Conservation (phyloP, 2,797 vertebrate species). For the Pseudomugil tenellus region DNA sequence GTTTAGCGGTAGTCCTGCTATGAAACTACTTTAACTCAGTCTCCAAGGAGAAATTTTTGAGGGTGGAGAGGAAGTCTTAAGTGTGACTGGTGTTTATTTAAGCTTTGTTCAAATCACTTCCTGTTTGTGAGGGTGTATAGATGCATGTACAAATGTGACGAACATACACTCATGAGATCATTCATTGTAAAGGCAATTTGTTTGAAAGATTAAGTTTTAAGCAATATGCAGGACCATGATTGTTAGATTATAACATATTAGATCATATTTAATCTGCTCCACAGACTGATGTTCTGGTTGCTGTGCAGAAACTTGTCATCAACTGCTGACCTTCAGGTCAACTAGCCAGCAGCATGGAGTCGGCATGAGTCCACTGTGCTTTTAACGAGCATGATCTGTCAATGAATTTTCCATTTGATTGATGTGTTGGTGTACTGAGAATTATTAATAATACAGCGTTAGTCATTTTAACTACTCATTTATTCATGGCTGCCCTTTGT, state of each 20-base stretch:
- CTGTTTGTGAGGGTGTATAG: constrained; percentile 20
- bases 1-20: background rate
- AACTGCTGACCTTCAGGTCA: constrained; percentile 24
- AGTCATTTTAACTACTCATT: constrained; percentile 34
- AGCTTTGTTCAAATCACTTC: constrained; percentile 34
- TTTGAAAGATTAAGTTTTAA: background rate
- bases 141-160: background rate
- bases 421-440: constrained; percentile 14
- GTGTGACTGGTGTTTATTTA: constrained; percentile 34
- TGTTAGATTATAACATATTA: constrained; percentile 8
- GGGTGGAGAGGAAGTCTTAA: background rate
- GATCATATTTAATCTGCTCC: constrained; percentile 24
- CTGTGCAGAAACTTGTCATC: constrained; percentile 10
- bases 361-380: constrained; percentile 4
- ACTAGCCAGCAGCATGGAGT: constrained; percentile 30
- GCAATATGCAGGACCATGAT: background rate
- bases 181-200: background rate
- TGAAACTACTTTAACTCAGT: constrained; percentile 12
- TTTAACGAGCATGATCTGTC: constrained; percentile 15
- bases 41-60: constrained; percentile 11
- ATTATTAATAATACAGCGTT: constrained; percentile 43
- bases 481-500: constrained; percentile 45
- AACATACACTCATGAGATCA: background rate
- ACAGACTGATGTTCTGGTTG: constrained; percentile 10
- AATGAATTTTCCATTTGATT: constrained; percentile 39